Percentiles rank a stretch among this genome's conserved stretches.
Evolutionary conservation across 2,113 vertebrate species (phyloP).

Genomic region (Corvus cornix): DNA sequence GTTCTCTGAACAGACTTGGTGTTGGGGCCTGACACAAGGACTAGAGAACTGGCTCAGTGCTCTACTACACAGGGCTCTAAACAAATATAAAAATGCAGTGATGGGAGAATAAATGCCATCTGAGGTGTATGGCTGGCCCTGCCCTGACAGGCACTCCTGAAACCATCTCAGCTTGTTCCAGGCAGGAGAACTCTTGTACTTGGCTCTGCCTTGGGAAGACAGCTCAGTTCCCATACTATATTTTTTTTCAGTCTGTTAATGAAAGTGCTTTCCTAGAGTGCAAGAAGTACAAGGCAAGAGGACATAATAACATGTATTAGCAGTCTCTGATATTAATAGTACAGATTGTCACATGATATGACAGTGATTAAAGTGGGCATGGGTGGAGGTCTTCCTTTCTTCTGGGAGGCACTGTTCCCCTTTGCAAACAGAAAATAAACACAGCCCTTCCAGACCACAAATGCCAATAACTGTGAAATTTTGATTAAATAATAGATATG

Average conservation of each 20-base stretch:
- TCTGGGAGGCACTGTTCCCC: slow-evolving; percentile 79
- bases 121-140: background rate
- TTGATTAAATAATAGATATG: slow-evolving; percentile 99
- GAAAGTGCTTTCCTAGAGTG: slow-evolving; percentile 70
- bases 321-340: slow-evolving; percentile 80
- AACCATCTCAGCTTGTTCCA: background rate
- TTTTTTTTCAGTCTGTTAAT: slow-evolving; percentile 29
- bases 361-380: slow-evolving; percentile 77
- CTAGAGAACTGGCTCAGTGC: background rate
- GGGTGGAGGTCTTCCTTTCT: slow-evolving; percentile 70
- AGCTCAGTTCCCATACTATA: background rate
- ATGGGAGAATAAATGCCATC: background rate
- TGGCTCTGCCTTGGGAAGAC: background rate
- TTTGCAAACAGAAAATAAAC: slow-evolving; percentile 93
- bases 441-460: slow-evolving; percentile 82
- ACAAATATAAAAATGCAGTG: background rate
- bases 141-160: background rate
- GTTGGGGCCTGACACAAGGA: background rate
- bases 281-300: slow-evolving; percentile 36
- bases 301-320: slow-evolving; percentile 66
- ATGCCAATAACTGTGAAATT: slow-evolving; percentile 89
- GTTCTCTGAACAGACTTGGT: background rate
- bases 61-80: background rate
- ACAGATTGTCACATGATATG: slow-evolving; percentile 68
- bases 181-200: background rate